These are phyloP conservation scores for Diadegma fenestrale DNA, from an alignment of 2,888 invertebrate genomes.

Conservation along the genomic window DNA sequence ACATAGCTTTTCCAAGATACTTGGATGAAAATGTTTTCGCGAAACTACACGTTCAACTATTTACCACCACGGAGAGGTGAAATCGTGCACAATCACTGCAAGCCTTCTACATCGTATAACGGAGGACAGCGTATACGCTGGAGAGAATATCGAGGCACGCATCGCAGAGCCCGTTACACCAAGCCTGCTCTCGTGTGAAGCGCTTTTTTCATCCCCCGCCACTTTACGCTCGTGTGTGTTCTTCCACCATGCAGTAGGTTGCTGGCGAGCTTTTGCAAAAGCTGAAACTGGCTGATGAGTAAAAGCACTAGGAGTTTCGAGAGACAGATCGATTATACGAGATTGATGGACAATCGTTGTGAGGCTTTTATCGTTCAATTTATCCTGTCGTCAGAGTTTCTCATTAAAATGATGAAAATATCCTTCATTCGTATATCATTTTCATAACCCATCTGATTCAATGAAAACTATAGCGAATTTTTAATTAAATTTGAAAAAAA, in stretches of 20 bases:
- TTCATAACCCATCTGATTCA: no score
- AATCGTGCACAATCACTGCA: background rate
- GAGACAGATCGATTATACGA: slow-evolving; percentile 23
- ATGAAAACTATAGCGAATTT: no score
- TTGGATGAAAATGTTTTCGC: slow-evolving; percentile 17
- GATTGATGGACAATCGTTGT: slow-evolving; percentile 25
- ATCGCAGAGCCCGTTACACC: slow-evolving; percentile 31
- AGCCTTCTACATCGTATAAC: slow-evolving; percentile 12
- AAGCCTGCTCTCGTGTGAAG: slow-evolving; percentile 8
- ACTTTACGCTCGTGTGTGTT: slow-evolving; percentile 26
- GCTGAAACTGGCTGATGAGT: slow-evolving; percentile 29
- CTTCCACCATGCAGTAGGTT: background rate
- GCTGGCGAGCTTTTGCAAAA: slow-evolving; percentile 5
- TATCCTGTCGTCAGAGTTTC: background rate
- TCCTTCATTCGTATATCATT: background rate
- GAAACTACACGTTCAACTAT: slow-evolving; percentile 42
- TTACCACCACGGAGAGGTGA: background rate
- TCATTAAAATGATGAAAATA: background rate
- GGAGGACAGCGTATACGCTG: background rate
- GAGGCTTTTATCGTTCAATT: slow-evolving; percentile 34
- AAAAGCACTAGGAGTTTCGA: slow-evolving; percentile 3
- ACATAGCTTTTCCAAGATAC: slow-evolving; percentile 5
- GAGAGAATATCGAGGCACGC: slow-evolving; percentile 42
- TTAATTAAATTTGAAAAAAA: no score
- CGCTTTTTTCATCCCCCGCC: slow-evolving; percentile 17